Evolutionary conservation across 2,113 vertebrate genomes (phyloP).

Genomic region (Mobula hypostoma): DNA sequence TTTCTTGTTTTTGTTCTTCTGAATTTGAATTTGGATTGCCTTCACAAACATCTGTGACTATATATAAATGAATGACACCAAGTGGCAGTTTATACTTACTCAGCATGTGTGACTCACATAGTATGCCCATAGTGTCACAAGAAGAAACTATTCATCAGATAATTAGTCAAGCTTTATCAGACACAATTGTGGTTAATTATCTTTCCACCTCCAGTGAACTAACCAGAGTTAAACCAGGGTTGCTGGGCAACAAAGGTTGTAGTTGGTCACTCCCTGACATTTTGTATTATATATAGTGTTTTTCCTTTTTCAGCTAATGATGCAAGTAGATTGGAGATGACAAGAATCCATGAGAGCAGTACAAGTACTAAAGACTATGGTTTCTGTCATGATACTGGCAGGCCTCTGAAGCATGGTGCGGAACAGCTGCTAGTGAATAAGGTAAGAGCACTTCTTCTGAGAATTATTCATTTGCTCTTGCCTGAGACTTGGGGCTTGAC

Average conservation of each 20-base stretch:
- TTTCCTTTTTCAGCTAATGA: conserved; percentile 50
- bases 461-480: not conserved
- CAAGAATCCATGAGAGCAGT: conserved; percentile 58
- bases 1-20: not conserved
- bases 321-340: conserved; percentile 54
- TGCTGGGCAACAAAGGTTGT: not conserved
- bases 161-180: conserved; percentile 7
- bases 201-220: not conserved
- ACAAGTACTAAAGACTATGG: conserved; percentile 46
- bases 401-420: conserved; percentile 66
- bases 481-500: not conserved
- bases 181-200: not conserved
- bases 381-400: conserved; percentile 53
- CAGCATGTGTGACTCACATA: not conserved
- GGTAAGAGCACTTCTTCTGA: conserved; percentile 53
- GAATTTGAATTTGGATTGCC: not conserved
- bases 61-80: not conserved
- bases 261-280: not conserved
- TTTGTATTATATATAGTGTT: not conserved
- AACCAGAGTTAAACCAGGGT: not conserved
- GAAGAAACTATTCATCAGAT: not conserved
- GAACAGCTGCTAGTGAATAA: conserved; percentile 72
- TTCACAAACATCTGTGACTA: not conserved
- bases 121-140: not conserved
- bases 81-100: not conserved